Evolutionary conservation across 2,888 invertebrate genomes (phyloP).

Genomic region (Melanchra persicariae): DNA sequence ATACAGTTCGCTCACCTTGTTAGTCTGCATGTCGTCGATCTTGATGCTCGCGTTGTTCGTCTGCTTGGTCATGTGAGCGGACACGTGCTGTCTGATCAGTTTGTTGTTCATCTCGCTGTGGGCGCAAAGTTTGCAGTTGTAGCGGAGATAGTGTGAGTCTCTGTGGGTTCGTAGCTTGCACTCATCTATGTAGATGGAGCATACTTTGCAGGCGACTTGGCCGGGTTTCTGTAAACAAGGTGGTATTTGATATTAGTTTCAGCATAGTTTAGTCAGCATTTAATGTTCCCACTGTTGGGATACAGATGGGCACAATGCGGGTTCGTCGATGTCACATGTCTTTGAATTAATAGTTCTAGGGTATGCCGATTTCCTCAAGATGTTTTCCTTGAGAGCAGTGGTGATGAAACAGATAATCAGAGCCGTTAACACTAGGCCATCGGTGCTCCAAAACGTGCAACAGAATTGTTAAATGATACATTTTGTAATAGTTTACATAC

Average conservation of each 20-base stretch:
- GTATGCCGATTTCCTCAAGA: no score
- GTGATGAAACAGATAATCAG: no score
- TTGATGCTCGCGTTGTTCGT: slow-evolving; percentile 71
- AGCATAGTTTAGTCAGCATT: no score
- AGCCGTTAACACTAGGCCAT: no score
- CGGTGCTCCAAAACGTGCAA: no score
- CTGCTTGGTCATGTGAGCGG: slow-evolving; percentile 68
- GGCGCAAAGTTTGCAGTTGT: slow-evolving; percentile 79
- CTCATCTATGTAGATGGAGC: slow-evolving; percentile 79
- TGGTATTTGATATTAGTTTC: background rate
- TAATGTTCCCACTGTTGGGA: no score
- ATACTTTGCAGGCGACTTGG: slow-evolving; percentile 78
- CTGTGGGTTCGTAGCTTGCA: slow-evolving; percentile 69
- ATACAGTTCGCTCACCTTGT: slow-evolving; percentile 57
- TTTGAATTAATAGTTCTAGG: no score
- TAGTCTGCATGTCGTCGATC: slow-evolving; percentile 69
- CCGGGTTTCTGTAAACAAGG: slow-evolving; percentile 70
- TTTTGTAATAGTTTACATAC: no score
- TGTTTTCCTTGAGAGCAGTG: no score
- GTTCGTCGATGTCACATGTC: no score
- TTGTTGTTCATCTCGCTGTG: slow-evolving; percentile 72
- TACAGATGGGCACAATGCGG: no score
- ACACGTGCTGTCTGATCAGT: slow-evolving; percentile 73
- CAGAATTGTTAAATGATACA: no score
- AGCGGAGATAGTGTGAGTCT: slow-evolving; percentile 76